Percentiles rank a stretch among this genome's conserved stretches.
phyloP scores from a whole-genome alignment of 1,140 invertebrate genomes.

The Atta colombica region DNA sequence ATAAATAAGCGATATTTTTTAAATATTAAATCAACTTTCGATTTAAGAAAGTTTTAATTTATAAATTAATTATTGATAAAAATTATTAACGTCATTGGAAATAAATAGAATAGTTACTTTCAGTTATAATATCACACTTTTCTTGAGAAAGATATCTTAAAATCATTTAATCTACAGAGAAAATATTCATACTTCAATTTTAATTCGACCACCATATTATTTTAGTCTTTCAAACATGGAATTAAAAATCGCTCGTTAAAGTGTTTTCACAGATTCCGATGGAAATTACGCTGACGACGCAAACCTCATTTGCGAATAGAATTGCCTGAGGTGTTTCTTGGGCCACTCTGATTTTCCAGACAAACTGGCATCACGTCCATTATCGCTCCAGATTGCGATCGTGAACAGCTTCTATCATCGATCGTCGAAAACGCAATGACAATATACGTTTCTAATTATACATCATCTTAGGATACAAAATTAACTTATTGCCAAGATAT shows the following conservation, averaged over 20 bases:
- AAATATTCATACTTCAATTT: not conserved
- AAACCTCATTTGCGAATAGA: constrained; percentile 10
- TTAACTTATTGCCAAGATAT: constrained; percentile 16
- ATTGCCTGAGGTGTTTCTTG: not conserved
- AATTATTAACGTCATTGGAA: not conserved
- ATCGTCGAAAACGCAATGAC: constrained; percentile 9
- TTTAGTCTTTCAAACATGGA: constrained; percentile 17
- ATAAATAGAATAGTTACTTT: not conserved
- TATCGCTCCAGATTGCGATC: constrained; percentile 38
- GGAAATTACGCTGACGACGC: constrained; percentile 36
- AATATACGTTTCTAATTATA: constrained; percentile 1
- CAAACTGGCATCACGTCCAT: constrained; percentile 16
- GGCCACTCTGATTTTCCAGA: constrained; percentile 47
- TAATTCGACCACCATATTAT: not conserved
- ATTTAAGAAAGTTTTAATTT: not conserved
- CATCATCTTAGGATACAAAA: not conserved
- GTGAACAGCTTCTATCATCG: constrained; percentile 18
- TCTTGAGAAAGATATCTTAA: not conserved
- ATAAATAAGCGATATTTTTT: not conserved
- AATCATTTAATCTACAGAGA: not conserved
- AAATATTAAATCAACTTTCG: not conserved
- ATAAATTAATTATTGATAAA: not conserved
- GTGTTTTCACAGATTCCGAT: not conserved
- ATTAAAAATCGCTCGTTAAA: not conserved
- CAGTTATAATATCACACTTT: not conserved